Percentiles rank a stretch among this genome's conserved stretches.
phyloP scores from a whole-genome alignment of 2,888 invertebrate species.

The Ophraella communa region DNA sequence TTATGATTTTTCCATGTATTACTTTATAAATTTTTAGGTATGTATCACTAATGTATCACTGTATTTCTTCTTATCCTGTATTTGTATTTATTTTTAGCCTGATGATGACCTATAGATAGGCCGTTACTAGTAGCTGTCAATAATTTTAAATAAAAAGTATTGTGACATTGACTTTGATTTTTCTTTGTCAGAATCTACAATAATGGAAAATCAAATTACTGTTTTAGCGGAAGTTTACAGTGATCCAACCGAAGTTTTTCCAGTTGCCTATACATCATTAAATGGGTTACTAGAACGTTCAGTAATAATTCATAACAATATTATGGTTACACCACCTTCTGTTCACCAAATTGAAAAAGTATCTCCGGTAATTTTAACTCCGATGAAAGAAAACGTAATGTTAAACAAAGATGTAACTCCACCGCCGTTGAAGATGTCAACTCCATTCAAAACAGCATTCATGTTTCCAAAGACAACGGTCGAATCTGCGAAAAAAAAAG shows the following conservation, averaged over 20 bases:
- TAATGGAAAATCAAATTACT: slow-evolving; percentile 8
- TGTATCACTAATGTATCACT: too few species aligned
- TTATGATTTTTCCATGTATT: too few species aligned
- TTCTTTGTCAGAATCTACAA: neutral
- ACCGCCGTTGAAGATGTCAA: neutral
- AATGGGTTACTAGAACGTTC: slow-evolving; percentile 1
- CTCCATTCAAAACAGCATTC: slow-evolving; percentile 8
- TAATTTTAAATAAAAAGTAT: too few species aligned
- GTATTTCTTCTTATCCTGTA: too few species aligned
- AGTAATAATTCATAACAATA: slow-evolving; percentile 1
- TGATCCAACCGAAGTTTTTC: slow-evolving; percentile 1
- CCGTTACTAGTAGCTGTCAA: too few species aligned
- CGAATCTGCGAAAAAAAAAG: slow-evolving; percentile 7
- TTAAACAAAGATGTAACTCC: neutral
- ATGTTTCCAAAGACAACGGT: neutral
- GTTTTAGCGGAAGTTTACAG: slow-evolving; percentile 2
- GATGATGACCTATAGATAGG: too few species aligned
- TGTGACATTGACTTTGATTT: too few species aligned
- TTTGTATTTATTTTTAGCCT: too few species aligned
- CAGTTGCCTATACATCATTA: neutral
- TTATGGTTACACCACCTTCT: neutral
- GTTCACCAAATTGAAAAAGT: neutral
- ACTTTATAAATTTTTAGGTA: too few species aligned
- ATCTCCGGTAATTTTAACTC: neutral
- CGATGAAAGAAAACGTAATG: neutral